A percentile compares a stretch with the other conserved stretches of the same genome.
Evolutionary conservation across 2,888 invertebrate genomes (phyloP).

Genomic region (Cephus pulcher): DNA sequence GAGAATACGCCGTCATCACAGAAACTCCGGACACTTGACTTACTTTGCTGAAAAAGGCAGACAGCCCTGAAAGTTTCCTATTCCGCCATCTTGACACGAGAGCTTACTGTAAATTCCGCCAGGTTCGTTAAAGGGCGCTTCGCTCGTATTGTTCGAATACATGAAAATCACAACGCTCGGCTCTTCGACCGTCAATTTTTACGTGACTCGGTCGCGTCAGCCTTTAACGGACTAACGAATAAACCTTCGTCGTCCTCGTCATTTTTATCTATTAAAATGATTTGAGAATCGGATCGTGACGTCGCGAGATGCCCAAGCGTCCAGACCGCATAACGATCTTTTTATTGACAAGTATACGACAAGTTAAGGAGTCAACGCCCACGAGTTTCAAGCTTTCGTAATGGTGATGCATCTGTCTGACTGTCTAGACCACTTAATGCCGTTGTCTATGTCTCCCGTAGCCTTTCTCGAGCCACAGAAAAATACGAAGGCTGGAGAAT

Average conservation of each 20-base stretch:
- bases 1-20: slow-evolving; percentile 34
- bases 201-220: not conserved
- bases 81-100: slow-evolving; percentile 22
- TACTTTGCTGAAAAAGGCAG: slow-evolving; percentile 25
- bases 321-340: slow-evolving; percentile 48
- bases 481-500: not conserved
- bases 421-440: slow-evolving; percentile 24
- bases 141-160: not conserved
- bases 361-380: slow-evolving; percentile 36
- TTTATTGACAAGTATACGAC: slow-evolving; percentile 54
- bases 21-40: slow-evolving; percentile 1
- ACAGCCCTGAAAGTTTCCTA: slow-evolving; percentile 2
- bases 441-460: slow-evolving; percentile 20
- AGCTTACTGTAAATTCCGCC: not conserved
- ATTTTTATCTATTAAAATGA: not conserved
- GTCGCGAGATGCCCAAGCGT: not conserved
- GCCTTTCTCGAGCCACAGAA: slow-evolving; percentile 11
- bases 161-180: not conserved
- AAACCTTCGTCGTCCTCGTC: not conserved
- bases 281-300: not conserved
- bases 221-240: not conserved
- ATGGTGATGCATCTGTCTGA: slow-evolving; percentile 23
- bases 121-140: no score
- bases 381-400: slow-evolving; percentile 33
- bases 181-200: not conserved